phyloP scores from a whole-genome alignment of 2,113 vertebrate genomes.

The Pica pica region DNA sequence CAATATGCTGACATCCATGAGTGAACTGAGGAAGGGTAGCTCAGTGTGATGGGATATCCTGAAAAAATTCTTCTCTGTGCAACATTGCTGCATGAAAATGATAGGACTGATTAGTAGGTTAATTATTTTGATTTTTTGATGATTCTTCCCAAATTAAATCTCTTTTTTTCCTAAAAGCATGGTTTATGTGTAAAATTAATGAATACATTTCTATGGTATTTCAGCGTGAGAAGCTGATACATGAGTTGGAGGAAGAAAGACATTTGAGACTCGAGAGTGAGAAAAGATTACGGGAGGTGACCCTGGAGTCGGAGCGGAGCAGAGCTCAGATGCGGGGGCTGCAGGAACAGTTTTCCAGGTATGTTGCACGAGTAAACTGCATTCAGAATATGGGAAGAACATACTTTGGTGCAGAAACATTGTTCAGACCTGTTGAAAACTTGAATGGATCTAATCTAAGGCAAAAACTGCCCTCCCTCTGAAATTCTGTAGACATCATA shows the following conservation, averaged over 20 bases:
- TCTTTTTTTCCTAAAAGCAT: not conserved
- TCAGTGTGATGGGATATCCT: not conserved
- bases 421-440: not conserved
- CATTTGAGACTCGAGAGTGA: constrained; percentile 87
- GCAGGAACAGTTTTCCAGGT: constrained; percentile 91
- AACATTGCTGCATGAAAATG: not conserved
- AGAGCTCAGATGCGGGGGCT: constrained; percentile 84
- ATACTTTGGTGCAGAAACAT: not conserved
- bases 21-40: not conserved
- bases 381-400: not conserved
- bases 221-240: constrained; percentile 92
- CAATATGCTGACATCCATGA: not conserved
- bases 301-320: constrained; percentile 81
- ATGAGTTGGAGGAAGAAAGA: constrained; percentile 90
- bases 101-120: not conserved
- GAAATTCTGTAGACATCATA: not conserved
- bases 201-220: not conserved
- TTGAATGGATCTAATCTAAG: not conserved
- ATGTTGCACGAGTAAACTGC: not conserved
- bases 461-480: not conserved
- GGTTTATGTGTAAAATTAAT: not conserved
- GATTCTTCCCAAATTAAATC: not conserved
- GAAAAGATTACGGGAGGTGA: constrained; percentile 83
- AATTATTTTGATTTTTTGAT: not conserved
- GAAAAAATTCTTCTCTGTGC: not conserved